Conservation (phyloP, 1,140 invertebrate genomes). For the Drosophila nebulosa region DNA sequence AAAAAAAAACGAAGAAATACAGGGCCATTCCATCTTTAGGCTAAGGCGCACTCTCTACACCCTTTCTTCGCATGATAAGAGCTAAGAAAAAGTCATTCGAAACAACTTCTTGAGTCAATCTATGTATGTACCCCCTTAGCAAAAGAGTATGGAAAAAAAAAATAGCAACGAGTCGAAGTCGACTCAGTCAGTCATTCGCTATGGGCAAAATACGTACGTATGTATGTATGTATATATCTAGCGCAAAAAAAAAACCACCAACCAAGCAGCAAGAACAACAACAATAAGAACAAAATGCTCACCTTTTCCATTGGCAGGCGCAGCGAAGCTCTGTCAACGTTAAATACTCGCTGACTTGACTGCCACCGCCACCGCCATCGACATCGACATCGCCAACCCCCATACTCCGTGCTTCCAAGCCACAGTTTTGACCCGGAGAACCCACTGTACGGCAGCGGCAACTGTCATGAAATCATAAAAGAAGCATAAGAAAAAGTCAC, state of each 20-base stretch:
- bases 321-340: neutral
- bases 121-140: neutral
- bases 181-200: slow-evolving; percentile 38
- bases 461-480: slow-evolving; percentile 42
- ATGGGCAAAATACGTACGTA: slow-evolving; percentile 34
- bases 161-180: neutral
- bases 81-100: neutral
- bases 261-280: slow-evolving; percentile 23
- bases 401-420: neutral
- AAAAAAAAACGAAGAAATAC: neutral
- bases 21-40: slow-evolving; percentile 2
- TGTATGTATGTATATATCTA: slow-evolving; percentile 27
- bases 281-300: slow-evolving; percentile 34
- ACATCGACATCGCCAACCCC: slow-evolving; percentile 14
- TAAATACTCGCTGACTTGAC: neutral
- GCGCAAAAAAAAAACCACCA: slow-evolving; percentile 41
- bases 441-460: slow-evolving; percentile 25
- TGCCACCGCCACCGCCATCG: slow-evolving; percentile 13
- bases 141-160: neutral
- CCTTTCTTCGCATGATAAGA: neutral
- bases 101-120: neutral
- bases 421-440: slow-evolving; percentile 6
- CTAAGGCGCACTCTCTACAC: neutral
- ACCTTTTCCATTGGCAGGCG: slow-evolving; percentile 56
- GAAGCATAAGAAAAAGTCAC: slow-evolving; percentile 32